phyloP scores from a whole-genome alignment of 2,797 vertebrate species.

The Emys orbicularis region DNA sequence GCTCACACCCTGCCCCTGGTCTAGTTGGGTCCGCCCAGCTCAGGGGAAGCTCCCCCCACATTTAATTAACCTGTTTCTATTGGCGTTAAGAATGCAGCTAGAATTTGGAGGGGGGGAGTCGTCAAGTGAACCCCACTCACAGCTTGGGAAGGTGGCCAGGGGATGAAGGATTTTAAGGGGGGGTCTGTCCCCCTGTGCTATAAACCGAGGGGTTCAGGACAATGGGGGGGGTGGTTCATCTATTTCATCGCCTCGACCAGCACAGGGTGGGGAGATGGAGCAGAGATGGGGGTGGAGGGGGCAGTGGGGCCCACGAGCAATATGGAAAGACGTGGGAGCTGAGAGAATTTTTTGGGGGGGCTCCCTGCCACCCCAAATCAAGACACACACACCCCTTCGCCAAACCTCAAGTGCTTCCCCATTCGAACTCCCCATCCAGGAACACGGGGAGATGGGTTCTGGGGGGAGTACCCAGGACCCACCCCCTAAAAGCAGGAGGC shows the following conservation, averaged over 20 bases:
- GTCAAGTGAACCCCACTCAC: no score
- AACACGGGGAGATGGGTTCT: slow-evolving; percentile 62
- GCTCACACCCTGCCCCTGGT: no score
- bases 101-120: not conserved
- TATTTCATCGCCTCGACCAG: no score
- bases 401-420: slow-evolving; percentile 45
- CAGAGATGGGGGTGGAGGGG: not conserved
- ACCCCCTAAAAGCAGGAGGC: no score
- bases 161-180: no score
- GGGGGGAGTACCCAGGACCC: not conserved
- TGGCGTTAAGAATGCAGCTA: not conserved
- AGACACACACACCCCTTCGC: slow-evolving; percentile 1
- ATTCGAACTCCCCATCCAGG: slow-evolving; percentile 56
- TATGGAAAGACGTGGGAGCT: not conserved
- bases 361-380: slow-evolving; percentile 1
- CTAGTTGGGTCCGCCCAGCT: no score
- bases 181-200: no score
- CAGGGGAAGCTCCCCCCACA: no score
- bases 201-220: no score
- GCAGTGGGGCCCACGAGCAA: no score
- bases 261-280: not conserved
- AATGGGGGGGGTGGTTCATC: not conserved
- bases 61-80: not conserved
- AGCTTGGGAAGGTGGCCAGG: no score
- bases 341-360: not conserved